These are phyloP conservation scores for Drosophila suboccidentalis DNA, from an alignment of 2,888 invertebrate genomes.

Conservation along the genomic window DNA sequence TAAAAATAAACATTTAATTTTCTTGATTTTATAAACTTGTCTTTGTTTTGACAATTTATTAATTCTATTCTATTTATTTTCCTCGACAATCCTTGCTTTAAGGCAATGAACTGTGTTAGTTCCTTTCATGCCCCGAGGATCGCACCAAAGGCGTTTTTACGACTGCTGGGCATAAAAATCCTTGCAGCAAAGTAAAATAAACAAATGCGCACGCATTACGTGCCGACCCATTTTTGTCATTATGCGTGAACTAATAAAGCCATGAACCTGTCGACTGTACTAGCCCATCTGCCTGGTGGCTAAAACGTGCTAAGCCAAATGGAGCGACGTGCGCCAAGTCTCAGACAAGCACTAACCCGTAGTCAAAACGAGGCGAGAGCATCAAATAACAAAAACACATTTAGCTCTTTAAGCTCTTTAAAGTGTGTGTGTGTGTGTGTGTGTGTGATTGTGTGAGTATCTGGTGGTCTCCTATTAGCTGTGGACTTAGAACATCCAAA, in stretches of 20 bases:
- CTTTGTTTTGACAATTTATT: too few species aligned
- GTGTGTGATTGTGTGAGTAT: neutral
- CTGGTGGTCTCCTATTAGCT: slow-evolving; percentile 37
- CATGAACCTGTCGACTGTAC: slow-evolving; percentile 65
- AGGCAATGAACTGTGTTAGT: slow-evolving; percentile 1
- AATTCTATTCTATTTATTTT: too few species aligned
- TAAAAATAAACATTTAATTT: too few species aligned
- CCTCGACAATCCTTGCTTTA: slow-evolving; percentile 20
- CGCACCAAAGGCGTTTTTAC: slow-evolving; percentile 54
- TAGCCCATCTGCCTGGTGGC: slow-evolving; percentile 37
- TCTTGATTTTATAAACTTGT: too few species aligned
- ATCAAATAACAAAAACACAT: slow-evolving; percentile 37
- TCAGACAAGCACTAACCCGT: slow-evolving; percentile 36
- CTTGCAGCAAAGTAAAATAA: slow-evolving; percentile 71
- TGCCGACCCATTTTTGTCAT: slow-evolving; percentile 78
- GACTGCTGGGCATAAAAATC: slow-evolving; percentile 70
- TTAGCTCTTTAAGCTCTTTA: slow-evolving; percentile 65
- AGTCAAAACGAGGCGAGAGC: slow-evolving; percentile 24
- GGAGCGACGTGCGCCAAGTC: slow-evolving; percentile 51
- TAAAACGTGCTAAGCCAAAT: slow-evolving; percentile 72
- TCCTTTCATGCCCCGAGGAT: slow-evolving; percentile 21
- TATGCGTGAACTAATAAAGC: slow-evolving; percentile 81
- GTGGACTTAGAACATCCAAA: slow-evolving; percentile 36
- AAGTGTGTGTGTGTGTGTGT: slow-evolving; percentile 34
- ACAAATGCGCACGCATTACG: slow-evolving; percentile 76